phyloP scores from a whole-genome alignment of 2,113 vertebrate genomes.

The Emydocephalus ijimae region DNA sequence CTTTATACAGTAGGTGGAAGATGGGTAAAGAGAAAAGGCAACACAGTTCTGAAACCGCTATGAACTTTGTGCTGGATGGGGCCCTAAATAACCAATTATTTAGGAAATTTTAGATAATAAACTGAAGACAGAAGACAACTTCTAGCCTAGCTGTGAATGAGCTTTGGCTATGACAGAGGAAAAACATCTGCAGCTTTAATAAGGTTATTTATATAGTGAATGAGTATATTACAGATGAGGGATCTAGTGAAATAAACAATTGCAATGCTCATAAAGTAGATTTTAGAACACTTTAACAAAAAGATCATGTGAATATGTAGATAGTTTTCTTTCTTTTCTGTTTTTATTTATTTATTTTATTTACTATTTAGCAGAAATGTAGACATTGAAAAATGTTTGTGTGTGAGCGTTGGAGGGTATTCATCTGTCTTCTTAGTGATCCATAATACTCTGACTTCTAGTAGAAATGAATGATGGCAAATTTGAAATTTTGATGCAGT shows the following conservation, averaged over 20 bases:
- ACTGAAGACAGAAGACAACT: slow-evolving; percentile 1
- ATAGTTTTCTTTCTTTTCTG: background rate
- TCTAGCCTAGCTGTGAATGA: slow-evolving; percentile 34
- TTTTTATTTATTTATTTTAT: background rate
- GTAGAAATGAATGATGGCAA: background rate
- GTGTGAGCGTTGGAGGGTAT: background rate
- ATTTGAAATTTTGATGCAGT: background rate
- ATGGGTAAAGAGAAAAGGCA: background rate
- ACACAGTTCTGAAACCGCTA: background rate
- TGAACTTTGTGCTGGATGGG: background rate
- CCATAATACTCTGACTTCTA: background rate
- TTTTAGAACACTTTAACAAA: slow-evolving; percentile 48
- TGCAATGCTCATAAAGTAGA: slow-evolving; percentile 50
- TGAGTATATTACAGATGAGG: slow-evolving; percentile 31
- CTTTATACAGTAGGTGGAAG: background rate
- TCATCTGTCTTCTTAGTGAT: background rate
- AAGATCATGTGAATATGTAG: slow-evolving; percentile 33
- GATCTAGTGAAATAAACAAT: slow-evolving; percentile 44
- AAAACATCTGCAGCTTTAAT: slow-evolving; percentile 57
- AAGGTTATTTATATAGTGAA: slow-evolving; percentile 58
- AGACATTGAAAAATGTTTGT: background rate
- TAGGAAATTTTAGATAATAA: slow-evolving; percentile 6
- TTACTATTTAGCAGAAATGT: background rate
- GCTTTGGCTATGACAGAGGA: slow-evolving; percentile 51
- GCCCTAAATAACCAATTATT: background rate